Evolutionary conservation across 1,140 invertebrate genomes (phyloP).

Genomic region (Samia ricini): DNA sequence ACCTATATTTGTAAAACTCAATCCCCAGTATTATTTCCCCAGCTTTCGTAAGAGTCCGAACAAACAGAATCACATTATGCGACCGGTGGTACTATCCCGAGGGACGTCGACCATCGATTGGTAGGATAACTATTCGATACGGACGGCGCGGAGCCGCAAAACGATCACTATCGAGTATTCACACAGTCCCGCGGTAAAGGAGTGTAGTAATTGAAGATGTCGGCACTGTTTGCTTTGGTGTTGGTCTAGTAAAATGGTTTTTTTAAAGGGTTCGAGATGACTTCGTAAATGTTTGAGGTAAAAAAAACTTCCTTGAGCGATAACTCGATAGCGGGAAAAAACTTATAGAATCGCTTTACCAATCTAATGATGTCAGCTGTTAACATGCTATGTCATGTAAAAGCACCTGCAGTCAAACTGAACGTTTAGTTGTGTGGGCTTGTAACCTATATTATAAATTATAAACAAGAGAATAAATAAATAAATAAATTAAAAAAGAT

Average conservation of each 20-base stretch:
- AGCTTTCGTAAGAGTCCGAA: slow-evolving; percentile 16
- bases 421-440: no score
- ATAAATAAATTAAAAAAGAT: no score
- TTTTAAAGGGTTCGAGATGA: slow-evolving; percentile 30
- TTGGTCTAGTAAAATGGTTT: slow-evolving; percentile 32
- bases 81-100: slow-evolving; percentile 11
- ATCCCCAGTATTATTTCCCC: slow-evolving; percentile 1
- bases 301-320: neutral
- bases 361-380: no score
- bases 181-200: slow-evolving; percentile 28
- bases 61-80: slow-evolving; percentile 28
- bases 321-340: no score
- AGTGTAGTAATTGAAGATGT: slow-evolving; percentile 34
- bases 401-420: no score
- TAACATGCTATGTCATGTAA: no score
- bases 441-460: no score
- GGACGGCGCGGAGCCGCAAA: slow-evolving; percentile 10
- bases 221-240: slow-evolving; percentile 32
- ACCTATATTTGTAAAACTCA: neutral
- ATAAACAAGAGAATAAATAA: no score
- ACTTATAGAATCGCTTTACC: no score
- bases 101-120: slow-evolving; percentile 22
- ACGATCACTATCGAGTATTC: slow-evolving; percentile 31
- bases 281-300: slow-evolving; percentile 13
- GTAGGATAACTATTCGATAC: slow-evolving; percentile 14